These are phyloP conservation scores for Masnerella sp. DNA, from an alignment of 2,888 invertebrate species.

Conservation along the genomic window DNA sequence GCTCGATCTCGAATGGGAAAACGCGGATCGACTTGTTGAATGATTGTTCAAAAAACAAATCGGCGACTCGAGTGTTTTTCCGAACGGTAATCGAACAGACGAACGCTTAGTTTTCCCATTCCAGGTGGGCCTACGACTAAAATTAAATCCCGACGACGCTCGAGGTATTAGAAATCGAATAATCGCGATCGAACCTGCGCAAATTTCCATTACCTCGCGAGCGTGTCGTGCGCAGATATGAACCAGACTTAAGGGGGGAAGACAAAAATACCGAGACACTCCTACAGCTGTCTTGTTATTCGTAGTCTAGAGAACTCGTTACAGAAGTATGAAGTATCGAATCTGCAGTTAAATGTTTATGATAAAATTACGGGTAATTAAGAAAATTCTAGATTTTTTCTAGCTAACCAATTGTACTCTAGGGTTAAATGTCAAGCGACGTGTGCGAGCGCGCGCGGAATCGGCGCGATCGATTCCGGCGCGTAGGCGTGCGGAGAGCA, in stretches of 20 bases:
- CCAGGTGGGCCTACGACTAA: conserved; percentile 9
- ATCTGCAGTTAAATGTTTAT: conserved; percentile 76
- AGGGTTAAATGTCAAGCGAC: conserved; percentile 55
- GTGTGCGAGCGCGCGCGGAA: conserved; percentile 22
- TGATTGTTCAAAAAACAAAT: conserved; percentile 4
- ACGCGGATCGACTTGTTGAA: conserved; percentile 4
- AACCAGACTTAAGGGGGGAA: too few species aligned
- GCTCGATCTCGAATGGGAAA: conserved; percentile 10
- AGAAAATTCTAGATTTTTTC: conserved; percentile 77
- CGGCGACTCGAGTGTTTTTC: background rate
- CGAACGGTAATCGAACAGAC: conserved; percentile 13
- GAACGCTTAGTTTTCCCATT: conserved; percentile 2
- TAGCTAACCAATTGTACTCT: conserved; percentile 74
- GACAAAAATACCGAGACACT: conserved; percentile 45
- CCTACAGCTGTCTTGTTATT: conserved; percentile 62
- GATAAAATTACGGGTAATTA: conserved; percentile 78
- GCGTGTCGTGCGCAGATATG: too few species aligned
- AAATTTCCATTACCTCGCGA: too few species aligned
- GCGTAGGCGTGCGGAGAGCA: background rate
- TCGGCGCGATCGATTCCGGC: conserved; percentile 1
- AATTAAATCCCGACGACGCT: conserved; percentile 13
- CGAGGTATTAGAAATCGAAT: conserved; percentile 28
- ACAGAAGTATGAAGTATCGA: conserved; percentile 63
- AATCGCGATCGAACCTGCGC: too few species aligned
- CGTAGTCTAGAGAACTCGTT: conserved; percentile 58